Evolutionary conservation across 1,140 invertebrate species (phyloP).

Genomic region (Eriosoma lanigerum): DNA sequence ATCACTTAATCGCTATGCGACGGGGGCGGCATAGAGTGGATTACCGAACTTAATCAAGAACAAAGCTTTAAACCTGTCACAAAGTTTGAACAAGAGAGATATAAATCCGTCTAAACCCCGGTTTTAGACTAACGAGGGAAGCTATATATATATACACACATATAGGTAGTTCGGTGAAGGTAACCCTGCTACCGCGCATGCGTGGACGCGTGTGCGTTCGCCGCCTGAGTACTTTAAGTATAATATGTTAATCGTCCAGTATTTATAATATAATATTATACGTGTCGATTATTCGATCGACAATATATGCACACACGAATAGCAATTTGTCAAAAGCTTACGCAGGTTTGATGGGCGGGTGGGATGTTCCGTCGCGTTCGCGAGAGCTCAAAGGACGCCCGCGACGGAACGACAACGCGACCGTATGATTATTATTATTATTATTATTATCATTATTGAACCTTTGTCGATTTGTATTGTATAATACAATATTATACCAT

Average conservation of each 20-base stretch:
- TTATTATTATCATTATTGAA: background rate
- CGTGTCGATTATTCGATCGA: slow-evolving; percentile 38
- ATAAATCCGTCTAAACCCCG: slow-evolving; percentile 47
- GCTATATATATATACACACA: background rate
- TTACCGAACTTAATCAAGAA: slow-evolving; percentile 42
- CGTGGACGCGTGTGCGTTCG: background rate
- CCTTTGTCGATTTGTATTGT: slow-evolving; percentile 6
- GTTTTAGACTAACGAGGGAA: slow-evolving; percentile 38
- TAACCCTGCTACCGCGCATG: background rate
- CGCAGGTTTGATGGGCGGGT: too few species aligned
- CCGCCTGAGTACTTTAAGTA: slow-evolving; percentile 19
- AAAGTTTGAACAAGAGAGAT: slow-evolving; percentile 46
- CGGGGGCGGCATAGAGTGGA: background rate
- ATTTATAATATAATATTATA: too few species aligned
- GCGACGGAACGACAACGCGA: background rate
- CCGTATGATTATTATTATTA: background rate
- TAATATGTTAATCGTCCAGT: slow-evolving; percentile 40
- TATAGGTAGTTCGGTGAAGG: too few species aligned
- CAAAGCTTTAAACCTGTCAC: slow-evolving; percentile 44
- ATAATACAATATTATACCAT: background rate
- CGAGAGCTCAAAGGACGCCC: background rate
- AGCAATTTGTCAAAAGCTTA: slow-evolving; percentile 47
- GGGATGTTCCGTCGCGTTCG: too few species aligned
- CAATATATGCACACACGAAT: slow-evolving; percentile 10
- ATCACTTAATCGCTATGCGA: slow-evolving; percentile 1